These are phyloP conservation scores for Apostichopus californicus DNA, from an alignment of 35 echinoderm and acorn worm species.

Conservation along the genomic window DNA sequence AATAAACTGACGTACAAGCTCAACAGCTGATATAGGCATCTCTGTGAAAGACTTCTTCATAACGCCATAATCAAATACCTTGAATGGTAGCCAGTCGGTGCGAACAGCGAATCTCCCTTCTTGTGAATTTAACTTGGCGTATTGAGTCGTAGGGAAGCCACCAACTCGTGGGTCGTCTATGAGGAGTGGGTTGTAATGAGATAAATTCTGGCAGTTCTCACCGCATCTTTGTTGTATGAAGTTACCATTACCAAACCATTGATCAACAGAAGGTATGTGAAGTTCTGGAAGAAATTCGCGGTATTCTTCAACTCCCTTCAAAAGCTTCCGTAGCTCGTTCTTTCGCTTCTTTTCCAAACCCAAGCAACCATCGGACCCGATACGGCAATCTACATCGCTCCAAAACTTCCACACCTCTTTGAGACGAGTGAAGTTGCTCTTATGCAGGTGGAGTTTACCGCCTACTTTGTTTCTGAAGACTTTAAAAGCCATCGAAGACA, in stretches of 20 bases:
- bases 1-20: conserved; percentile 11
- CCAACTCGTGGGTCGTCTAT: neutral
- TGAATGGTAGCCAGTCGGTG: conserved; percentile 39
- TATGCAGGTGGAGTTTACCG: neutral
- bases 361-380: conserved; percentile 9
- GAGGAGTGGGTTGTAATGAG: conserved; percentile 14
- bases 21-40: conserved; percentile 26
- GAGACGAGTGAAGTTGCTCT: neutral
- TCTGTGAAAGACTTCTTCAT: neutral
- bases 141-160: neutral
- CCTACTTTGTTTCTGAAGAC: neutral
- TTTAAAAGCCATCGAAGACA: neutral
- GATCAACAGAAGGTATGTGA: conserved; percentile 42
- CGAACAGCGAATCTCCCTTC: conserved; percentile 15
- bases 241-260: conserved; percentile 30
- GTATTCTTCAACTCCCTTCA: conserved; percentile 40
- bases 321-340: neutral
- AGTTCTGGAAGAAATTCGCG: conserved; percentile 40
- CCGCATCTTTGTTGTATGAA: neutral
- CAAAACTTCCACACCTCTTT: neutral
- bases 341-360: conserved; percentile 21
- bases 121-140: neutral
- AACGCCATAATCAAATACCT: conserved; percentile 26
- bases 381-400: neutral
- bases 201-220: neutral